A percentile compares a stretch with the other conserved stretches of the same genome.
Evolutionary conservation across 2,113 vertebrate genomes (phyloP).

Genomic region (Trachemys scripta): DNA sequence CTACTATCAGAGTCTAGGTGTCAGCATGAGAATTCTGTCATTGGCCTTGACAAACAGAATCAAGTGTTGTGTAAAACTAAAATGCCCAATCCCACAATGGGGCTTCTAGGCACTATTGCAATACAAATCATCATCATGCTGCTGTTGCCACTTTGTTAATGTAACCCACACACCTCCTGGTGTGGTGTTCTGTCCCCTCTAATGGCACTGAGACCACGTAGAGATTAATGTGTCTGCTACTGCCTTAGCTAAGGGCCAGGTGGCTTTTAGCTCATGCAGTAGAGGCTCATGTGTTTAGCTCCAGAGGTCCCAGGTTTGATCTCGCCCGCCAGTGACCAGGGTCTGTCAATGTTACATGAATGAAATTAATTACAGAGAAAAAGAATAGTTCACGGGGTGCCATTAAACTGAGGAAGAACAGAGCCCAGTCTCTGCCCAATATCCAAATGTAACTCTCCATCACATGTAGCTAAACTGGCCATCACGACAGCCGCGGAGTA

Average conservation of each 20-base stretch:
- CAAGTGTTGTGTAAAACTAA: not conserved
- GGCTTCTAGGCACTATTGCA: not conserved
- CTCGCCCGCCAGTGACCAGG: no score
- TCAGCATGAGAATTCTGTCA: not conserved
- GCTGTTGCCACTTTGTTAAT: not conserved
- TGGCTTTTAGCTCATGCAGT: no score
- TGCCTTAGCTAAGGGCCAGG: no score
- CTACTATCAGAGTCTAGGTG: not conserved
- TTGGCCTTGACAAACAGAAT: not conserved
- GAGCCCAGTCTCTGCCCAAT: not conserved
- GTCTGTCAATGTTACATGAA: no score
- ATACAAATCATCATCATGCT: not conserved
- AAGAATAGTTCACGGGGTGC: not conserved
- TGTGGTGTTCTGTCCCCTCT: no score
- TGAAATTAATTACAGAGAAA: not conserved
- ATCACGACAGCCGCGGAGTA: not conserved
- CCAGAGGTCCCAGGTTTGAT: no score
- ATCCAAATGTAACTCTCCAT: not conserved
- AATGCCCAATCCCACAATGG: not conserved
- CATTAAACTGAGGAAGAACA: not conserved
- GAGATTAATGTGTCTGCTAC: no score
- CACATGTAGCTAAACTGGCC: not conserved
- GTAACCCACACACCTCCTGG: no score
- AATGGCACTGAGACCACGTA: no score
- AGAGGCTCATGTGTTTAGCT: no score